Base-by-base conservation (phyloP, 2,113 vertebrate species). In the Charina bottae region DNA sequence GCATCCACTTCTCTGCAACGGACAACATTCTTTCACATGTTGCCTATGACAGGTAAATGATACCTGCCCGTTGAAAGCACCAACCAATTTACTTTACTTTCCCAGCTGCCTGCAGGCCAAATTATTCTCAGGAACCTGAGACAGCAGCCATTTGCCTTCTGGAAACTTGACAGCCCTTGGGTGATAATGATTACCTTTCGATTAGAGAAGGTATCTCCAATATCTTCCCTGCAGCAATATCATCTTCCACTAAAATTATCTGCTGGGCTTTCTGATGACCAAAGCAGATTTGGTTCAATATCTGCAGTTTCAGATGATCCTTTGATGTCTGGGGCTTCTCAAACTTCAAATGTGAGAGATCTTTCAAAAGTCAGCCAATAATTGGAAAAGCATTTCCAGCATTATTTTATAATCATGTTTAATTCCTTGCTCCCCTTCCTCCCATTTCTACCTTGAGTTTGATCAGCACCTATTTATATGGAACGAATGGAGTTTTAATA, bases 151-250 rank as follows among this genome's bases (percentile, higher is more conserved):
- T 95, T 96, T 94, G 90, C 96, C 94, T 88, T 53, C 92, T 94
- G 93, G 94, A 96, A 96, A 96, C 90, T 17, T 95, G 96, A 95
- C 95, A 96, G 94, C 90, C 87, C 93, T 90, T 90, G 90, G 91
- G 92, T 88, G 95, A 94, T 91, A 96, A 96, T 92, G 96, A 96
- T 86, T 91, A 93, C 78, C 92, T 93, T 89, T 56, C 72, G 93
- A 93, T 7, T 42, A 92, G 54, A 89, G 90, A 91, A 94, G 94
- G 92, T 89, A 89, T 78, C 93, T 78, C 58, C 87, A 4, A 64
- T 85, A 92, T 89, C 92, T 93, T 91, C 58, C 60, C 89, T 68
- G 55, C 68, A 93, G 91, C 88, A 72, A 60, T 94, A 96, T 96
- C 95, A 93, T 90, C 91, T 95, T 96, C 90, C 90, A 91, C 88